Conservation (phyloP, 2,797 vertebrate species). For the Rhabdomys pumilio region DNA sequence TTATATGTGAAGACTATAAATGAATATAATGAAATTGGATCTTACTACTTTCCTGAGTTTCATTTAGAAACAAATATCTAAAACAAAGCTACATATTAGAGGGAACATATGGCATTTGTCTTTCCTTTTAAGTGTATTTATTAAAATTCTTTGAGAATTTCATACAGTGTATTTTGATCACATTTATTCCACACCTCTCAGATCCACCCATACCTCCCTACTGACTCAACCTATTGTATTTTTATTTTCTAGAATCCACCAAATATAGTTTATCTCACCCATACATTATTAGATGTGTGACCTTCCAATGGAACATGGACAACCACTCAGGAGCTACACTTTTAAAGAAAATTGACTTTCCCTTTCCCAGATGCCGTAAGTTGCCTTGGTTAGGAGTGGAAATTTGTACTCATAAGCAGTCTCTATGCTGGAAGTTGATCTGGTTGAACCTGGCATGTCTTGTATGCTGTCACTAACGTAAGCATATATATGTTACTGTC, state of each 20-base stretch:
- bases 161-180: neutral
- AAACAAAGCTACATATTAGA: neutral
- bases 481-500: neutral
- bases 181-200: neutral
- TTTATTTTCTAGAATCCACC: neutral
- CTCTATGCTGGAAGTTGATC: neutral
- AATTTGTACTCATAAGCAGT: neutral
- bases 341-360: neutral
- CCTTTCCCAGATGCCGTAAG: neutral
- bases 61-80: too few species aligned
- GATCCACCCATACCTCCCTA: neutral
- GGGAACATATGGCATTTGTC: neutral
- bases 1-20: neutral
- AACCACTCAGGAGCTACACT: neutral
- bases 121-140: neutral
- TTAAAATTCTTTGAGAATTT: neutral
- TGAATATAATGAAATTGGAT: neutral
- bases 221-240: neutral
- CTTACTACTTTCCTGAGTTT: neutral
- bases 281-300: neutral
- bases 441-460: neutral
- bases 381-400: neutral
- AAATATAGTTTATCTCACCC: neutral
- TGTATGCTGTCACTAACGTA: neutral
- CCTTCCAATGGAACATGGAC: neutral